Base-by-base conservation (phyloP, 2,797 vertebrate species). In the Tadarida brasiliensis region DNA sequence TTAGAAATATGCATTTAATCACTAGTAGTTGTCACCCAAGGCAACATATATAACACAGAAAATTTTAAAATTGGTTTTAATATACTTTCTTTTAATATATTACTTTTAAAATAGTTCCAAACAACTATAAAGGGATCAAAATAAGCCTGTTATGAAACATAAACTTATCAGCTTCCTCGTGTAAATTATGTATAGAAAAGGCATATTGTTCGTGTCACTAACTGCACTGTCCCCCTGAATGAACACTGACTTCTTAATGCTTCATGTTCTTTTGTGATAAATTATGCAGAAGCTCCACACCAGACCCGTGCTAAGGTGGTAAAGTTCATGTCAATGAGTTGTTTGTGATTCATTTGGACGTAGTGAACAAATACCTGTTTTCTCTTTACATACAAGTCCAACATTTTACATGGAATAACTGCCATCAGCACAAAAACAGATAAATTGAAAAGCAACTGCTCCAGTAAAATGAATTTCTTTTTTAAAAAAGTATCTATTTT, bases 251-350 rank as follows among this genome's bases (percentile, higher is more conserved):
- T 98, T 96, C 90, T 83, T 95, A 98, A 97, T 94, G 61, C 63
- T 54, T 98, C 95, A 16, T 98, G 97, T 96, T 98, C 96, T 97
- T 97, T 97, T 97, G 78, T 97, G 95, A 98, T 98, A 96, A 98
- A 98, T 98, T 98, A 98, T 98, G 97, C 96, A 98, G 89, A 96
- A 96, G 93, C 80, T 83, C 94, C 92, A n/a, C 61, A 91, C 54
- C 91, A 97, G 84, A 97, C 80, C 94, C 96, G 82, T 68, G 78
- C 87, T 96, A 93, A 97, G 94, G 97, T 97, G 91, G 88, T 97
- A 57, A 96, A 96, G 97, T 98, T 98, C 97, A 96, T 78, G 89
- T 77, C 80, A 51, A 65, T 0, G 20, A 96, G 87, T 71, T 91
- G 80, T 87, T 76, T 94, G 82, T 90, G 73, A 97, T 51, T 97